phyloP scores from a whole-genome alignment of 53 echinoderm and acorn worm species.

The Echinometra lucunter region DNA sequence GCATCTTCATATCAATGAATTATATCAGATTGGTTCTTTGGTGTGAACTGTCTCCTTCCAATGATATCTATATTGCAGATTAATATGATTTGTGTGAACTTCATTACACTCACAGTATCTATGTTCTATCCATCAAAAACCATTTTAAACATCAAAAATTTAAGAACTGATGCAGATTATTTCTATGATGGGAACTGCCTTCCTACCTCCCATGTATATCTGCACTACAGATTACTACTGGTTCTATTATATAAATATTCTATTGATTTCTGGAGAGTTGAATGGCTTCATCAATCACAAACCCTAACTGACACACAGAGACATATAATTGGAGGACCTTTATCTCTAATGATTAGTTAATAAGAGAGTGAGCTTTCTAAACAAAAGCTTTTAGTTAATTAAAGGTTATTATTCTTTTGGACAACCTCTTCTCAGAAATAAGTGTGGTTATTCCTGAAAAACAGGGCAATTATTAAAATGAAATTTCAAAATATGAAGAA shows the following conservation, averaged over 20 bases:
- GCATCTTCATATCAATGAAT: background rate
- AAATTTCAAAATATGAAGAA: background rate
- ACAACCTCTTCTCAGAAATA: background rate
- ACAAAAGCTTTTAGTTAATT: too few species aligned
- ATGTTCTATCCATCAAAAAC: too few species aligned
- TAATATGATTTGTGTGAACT: too few species aligned
- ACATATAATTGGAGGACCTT: background rate
- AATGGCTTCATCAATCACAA: slow-evolving; percentile 58
- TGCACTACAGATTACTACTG: slow-evolving; percentile 44
- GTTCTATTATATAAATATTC: slow-evolving; percentile 40
- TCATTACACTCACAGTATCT: too few species aligned
- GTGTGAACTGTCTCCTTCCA: slow-evolving; percentile 15
- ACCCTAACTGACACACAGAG: slow-evolving; percentile 26
- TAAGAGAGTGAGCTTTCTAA: background rate
- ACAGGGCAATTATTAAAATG: background rate
- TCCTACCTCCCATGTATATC: slow-evolving; percentile 27
- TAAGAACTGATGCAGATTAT: too few species aligned
- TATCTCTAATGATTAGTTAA: background rate
- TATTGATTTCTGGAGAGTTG: slow-evolving; percentile 10
- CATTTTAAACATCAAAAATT: too few species aligned
- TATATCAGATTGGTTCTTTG: background rate
- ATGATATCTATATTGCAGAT: slow-evolving; percentile 50
- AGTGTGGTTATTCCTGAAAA: background rate
- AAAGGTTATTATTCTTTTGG: background rate
- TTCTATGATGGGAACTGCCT: slow-evolving; percentile 17